phyloP scores from a whole-genome alignment of 2,113 vertebrate genomes.

The Penelope pileata region DNA sequence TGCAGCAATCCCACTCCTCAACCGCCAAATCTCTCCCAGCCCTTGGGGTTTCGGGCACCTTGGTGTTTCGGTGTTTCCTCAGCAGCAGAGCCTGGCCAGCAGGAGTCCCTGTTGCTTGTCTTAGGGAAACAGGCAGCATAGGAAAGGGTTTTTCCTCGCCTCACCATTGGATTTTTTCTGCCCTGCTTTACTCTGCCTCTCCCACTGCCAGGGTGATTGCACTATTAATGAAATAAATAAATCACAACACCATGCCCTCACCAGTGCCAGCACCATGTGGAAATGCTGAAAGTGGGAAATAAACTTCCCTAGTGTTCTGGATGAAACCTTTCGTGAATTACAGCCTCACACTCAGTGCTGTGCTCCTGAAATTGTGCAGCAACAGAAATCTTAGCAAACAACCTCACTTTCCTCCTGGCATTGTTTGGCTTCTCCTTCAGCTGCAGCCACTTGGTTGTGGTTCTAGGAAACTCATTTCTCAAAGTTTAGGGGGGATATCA shows the following conservation, averaged over 20 bases:
- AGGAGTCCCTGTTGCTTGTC: slow-evolving; percentile 67
- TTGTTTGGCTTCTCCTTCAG: neutral
- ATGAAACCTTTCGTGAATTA: neutral
- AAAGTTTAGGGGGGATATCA: neutral
- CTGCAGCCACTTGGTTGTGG: neutral
- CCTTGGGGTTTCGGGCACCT: rapidly evolving
- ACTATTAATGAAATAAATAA: neutral
- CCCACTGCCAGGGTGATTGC: neutral
- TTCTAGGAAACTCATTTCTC: neutral
- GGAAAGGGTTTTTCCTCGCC: neutral
- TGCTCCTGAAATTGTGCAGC: neutral
- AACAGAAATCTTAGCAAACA: neutral
- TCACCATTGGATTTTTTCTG: neutral
- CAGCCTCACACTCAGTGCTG: neutral
- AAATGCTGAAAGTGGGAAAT: neutral
- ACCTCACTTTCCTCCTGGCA: neutral
- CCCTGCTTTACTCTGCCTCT: neutral
- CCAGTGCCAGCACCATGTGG: neutral
- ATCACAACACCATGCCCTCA: neutral
- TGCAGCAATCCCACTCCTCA: rapidly evolving
- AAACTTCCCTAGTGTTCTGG: neutral
- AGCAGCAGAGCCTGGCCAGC: neutral
- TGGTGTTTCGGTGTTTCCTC: neutral
- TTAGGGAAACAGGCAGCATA: neutral
- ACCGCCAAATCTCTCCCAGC: rapidly evolving